A percentile compares a stretch with the other conserved stretches of the same genome.
These are phyloP conservation scores for Iguana delicatissima DNA, from an alignment of 2,797 vertebrate species.

Conservation along the genomic window DNA sequence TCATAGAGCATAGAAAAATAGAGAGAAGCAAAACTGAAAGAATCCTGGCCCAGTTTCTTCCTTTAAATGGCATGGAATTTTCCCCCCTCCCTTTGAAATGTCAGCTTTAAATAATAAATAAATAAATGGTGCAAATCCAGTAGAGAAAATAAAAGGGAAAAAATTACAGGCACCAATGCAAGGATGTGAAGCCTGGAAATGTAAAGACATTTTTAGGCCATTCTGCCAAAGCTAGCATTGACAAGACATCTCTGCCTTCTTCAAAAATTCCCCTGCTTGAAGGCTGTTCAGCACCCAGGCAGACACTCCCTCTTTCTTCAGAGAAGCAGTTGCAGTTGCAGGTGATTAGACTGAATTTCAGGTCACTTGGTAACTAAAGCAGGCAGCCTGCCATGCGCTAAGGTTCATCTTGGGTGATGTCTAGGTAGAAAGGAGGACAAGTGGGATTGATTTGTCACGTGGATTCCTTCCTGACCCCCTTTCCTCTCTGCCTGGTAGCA, in stretches of 20 bases:
- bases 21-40: slow-evolving; percentile 52
- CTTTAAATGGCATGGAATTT: slow-evolving; percentile 32
- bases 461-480: neutral
- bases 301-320: slow-evolving; percentile 35
- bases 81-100: slow-evolving; percentile 58
- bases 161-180: neutral
- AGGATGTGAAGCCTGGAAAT: neutral
- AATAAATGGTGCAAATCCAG: slow-evolving; percentile 38
- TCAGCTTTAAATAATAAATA: slow-evolving; percentile 20
- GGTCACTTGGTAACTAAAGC: slow-evolving; percentile 74
- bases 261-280: fast-evolving
- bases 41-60: slow-evolving; percentile 46
- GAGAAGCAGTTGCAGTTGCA: slow-evolving; percentile 63
- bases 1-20: slow-evolving; percentile 20
- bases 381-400: slow-evolving; percentile 40
- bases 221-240: neutral
- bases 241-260: neutral
- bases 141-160: slow-evolving; percentile 27
- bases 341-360: slow-evolving; percentile 67
- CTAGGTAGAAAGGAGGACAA: neutral
- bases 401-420: slow-evolving; percentile 64
- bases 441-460: neutral
- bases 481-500: neutral
- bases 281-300: slow-evolving; percentile 58
- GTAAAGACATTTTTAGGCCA: slow-evolving; percentile 51